phyloP scores from a whole-genome alignment of 1,140 invertebrate species.

The Papilio aristodemus region DNA sequence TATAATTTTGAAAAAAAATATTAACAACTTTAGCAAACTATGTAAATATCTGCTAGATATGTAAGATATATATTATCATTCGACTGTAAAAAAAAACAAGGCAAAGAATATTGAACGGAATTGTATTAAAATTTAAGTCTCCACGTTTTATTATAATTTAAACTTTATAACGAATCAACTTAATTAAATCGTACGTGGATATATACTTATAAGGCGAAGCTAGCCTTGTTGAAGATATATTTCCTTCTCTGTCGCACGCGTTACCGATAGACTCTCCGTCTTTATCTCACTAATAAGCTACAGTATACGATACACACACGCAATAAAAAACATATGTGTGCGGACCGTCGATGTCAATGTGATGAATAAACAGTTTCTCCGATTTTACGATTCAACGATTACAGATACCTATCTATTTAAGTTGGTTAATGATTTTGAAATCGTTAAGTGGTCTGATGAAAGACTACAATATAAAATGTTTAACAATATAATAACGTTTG shows the following conservation, averaged over 20 bases:
- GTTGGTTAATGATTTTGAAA: constrained; percentile 74
- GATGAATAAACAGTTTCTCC: constrained; percentile 78
- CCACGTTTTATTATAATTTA: constrained; percentile 74
- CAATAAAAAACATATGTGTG: constrained; percentile 44
- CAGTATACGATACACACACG: constrained; percentile 49
- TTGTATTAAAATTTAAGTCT: constrained; percentile 50
- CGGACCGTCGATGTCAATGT: constrained; percentile 63
- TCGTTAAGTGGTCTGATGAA: constrained; percentile 61
- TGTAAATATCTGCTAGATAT: not conserved
- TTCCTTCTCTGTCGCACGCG: constrained; percentile 63
- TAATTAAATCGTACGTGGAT: constrained; percentile 77
- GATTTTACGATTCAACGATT: constrained; percentile 78
- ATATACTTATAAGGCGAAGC: constrained; percentile 71
- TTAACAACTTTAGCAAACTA: not conserved
- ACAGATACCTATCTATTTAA: constrained; percentile 75
- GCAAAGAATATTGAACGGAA: constrained; percentile 43
- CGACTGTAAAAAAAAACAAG: constrained; percentile 12
- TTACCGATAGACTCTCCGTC: constrained; percentile 56
- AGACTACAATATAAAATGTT: constrained; percentile 36
- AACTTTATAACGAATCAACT: constrained; percentile 73
- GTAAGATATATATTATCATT: not conserved
- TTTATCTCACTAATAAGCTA: constrained; percentile 72
- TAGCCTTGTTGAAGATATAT: constrained; percentile 70
- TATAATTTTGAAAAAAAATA: not conserved
- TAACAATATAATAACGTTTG: not conserved